Base-by-base conservation (phyloP, 1,140 invertebrate species). In the Berghia stephanieae region DNA sequence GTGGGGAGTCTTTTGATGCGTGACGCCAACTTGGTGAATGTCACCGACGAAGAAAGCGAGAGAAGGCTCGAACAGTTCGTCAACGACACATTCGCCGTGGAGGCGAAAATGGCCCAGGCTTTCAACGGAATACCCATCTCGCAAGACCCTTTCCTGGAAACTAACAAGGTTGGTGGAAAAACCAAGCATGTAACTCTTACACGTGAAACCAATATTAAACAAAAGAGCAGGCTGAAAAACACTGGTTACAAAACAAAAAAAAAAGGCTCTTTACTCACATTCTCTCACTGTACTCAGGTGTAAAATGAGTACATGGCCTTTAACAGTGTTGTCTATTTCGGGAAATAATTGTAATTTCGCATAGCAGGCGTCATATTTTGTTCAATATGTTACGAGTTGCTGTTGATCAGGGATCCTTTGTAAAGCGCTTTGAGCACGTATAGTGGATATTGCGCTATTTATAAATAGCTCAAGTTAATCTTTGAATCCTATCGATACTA, bases 71-170 rank as follows among this genome's bases (percentile, higher is more conserved):
- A 70, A 27, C 18, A 70, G 40, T 70, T 70, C 24, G 68, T 70
- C 36, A 70, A 70, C 24, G 68, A 70, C 40, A 70, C 68, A n/a
- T 70, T 70, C 24, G 16, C 68, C 16, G n/a, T 70, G 3, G 68
- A 70, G 42, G 6, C 3, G 18, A 42, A 13, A 3, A 16, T 67
- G 31, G 63, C 63, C 3, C 16, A 3, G 10, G 46, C 46, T 6
- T 38, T 21, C 3, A 42, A 10, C 38, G 18, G 13, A 5, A 3
- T 13, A 13, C 27, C 34, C 34, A 16, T 36, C 36, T 6, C 10
- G 36, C 13, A 68, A 16, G 36, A 68, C 31, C 27, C 27, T 40
- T 68, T 16, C 13, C 5, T 10, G 6, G 66, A 68, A 16, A 38
- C 57, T 31, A 63, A 16, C 10, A 63, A 63, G 34, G 57, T 10